Evolutionary conservation across 2,113 vertebrate genomes (phyloP).

Genomic region (Festucalex cinctus): DNA sequence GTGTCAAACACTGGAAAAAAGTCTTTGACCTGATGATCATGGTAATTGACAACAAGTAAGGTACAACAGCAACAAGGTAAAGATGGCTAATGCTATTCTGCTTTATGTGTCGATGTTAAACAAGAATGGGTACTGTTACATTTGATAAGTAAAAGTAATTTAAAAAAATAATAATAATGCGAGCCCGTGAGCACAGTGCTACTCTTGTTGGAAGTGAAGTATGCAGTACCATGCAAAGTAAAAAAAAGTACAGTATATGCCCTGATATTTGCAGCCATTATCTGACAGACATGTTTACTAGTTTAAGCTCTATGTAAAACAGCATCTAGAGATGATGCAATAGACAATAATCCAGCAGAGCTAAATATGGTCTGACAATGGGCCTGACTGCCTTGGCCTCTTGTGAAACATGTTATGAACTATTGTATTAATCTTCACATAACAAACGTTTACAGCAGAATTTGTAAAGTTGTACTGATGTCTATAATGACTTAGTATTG

Average conservation of each 20-base stretch:
- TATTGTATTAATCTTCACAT: not conserved
- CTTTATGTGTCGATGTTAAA: not conserved
- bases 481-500: not conserved
- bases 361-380: not conserved
- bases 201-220: not conserved
- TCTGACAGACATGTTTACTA: constrained; percentile 13
- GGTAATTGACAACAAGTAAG: not conserved
- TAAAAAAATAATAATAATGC: no score
- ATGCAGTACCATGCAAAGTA: not conserved
- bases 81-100: not conserved
- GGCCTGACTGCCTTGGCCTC: not conserved
- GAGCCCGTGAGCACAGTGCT: not conserved
- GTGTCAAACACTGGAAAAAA: no score
- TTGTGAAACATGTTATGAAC: not conserved
- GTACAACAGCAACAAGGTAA: no score
- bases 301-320: not conserved
- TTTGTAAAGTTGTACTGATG: not conserved
- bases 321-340: not conserved
- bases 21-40: not conserved
- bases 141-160: not conserved
- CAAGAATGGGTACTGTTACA: not conserved
- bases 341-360: not conserved
- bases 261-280: not conserved
- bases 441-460: not conserved
- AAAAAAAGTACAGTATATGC: no score